Conservation (phyloP, 2,888 invertebrate species). For the Tenthredo mesomela region DNA sequence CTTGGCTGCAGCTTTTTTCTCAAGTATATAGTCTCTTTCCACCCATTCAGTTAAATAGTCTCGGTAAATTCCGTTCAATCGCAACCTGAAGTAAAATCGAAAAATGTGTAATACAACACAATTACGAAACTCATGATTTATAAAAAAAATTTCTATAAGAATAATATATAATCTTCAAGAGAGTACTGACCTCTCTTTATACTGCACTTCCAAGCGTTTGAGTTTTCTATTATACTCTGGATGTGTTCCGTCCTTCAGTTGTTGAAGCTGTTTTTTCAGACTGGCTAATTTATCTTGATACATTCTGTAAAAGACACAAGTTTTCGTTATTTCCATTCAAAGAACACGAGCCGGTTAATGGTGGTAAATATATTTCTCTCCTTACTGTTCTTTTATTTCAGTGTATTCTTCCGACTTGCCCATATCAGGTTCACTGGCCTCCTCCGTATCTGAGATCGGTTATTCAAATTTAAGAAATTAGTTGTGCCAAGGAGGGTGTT, state of each 20-base stretch:
- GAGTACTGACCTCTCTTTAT: slow-evolving; percentile 84
- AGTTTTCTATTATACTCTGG: slow-evolving; percentile 92
- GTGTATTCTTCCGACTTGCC: slow-evolving; percentile 89
- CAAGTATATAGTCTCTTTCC: slow-evolving; percentile 91
- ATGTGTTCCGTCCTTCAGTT: slow-evolving; percentile 91
- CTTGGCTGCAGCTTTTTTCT: slow-evolving; percentile 93
- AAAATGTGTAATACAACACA: slow-evolving; percentile 10
- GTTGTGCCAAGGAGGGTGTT: no score
- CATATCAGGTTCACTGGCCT: slow-evolving; percentile 97
- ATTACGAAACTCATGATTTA: neutral
- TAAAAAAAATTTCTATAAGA: neutral
- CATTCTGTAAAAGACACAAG: slow-evolving; percentile 81
- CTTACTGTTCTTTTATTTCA: slow-evolving; percentile 94
- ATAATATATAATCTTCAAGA: neutral
- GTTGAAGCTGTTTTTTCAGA: slow-evolving; percentile 93
- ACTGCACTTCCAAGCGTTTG: slow-evolving; percentile 89
- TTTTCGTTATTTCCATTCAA: neutral
- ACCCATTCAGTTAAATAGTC: slow-evolving; percentile 93
- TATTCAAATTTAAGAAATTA: slow-evolving; percentile 63
- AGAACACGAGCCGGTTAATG: neutral
- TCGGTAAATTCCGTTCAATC: slow-evolving; percentile 87
- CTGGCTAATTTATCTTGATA: slow-evolving; percentile 94
- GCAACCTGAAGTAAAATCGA: slow-evolving; percentile 75
- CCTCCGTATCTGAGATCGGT: slow-evolving; percentile 89
- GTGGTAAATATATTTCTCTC: slow-evolving; percentile 27